Base-by-base conservation (phyloP, 2,113 vertebrate species). In the Pelvicachromis taeniatus region DNA sequence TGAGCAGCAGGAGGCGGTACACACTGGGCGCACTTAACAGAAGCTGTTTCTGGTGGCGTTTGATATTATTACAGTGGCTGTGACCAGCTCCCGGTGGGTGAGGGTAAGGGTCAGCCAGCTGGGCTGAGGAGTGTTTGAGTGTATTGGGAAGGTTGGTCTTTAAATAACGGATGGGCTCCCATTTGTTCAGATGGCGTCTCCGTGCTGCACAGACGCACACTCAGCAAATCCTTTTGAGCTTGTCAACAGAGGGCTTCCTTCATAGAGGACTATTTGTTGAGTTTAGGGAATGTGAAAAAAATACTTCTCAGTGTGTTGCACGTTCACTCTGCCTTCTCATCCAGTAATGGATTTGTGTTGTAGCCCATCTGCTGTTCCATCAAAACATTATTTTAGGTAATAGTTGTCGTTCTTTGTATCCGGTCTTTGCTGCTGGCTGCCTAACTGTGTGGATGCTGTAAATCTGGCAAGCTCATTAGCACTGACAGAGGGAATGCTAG, bases 391-490 rank as follows among this genome's bases (percentile, higher is more conserved):
- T 90, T 92, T 84, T 78, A 61, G 73, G 53, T 80, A 83, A 88
- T 61, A 85, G 87, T 80, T 35, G 48, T 29, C 3, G 11, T 83
- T 90, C 80, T 82, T 90, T 87, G 82, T 90, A 81, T 87, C 58
- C 29, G 68, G 58, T 52, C 80, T 83, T 65, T 73, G 85, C 75
- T 78, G 65, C 84, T 85, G 80, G 63, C 83, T 90, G 86, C 79
- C 65, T 68, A 84, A 80, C 73, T 80, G 85, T 80, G 77, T 83
- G 84, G 70, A 77, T 88, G 93, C 88, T 91, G 89, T 95, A 95
- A 94, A 95, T 95, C 91, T 90, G 86, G 78, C 63, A 81, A 89
- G 86, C 94, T 95, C 94, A 95, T 95, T 94, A 95, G 93, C 78
- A 61, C 83, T 84, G 92, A 94, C 94, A 94, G 88, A 89, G 89